A percentile compares a stretch with the other conserved stretches of the same genome.
Evolutionary conservation across 2,113 vertebrate species (phyloP).

Genomic region (Callipepla californica): DNA sequence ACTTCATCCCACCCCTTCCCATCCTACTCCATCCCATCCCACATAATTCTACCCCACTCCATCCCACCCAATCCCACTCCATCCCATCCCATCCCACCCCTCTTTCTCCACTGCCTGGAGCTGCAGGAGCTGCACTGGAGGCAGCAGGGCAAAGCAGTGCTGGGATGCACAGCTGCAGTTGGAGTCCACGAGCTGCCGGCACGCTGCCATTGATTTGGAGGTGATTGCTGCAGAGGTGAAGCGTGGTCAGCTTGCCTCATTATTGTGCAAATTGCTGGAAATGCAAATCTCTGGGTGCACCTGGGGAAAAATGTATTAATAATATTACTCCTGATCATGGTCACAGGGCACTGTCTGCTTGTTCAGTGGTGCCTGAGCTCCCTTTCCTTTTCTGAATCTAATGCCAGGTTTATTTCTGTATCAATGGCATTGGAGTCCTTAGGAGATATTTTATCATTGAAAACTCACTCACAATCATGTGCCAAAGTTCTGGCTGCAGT

Average conservation of each 20-base stretch:
- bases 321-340: background rate
- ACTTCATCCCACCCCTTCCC: no score
- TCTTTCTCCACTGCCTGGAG: background rate
- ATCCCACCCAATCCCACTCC: no score
- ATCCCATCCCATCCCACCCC: no score
- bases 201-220: background rate
- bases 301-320: background rate
- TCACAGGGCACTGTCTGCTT: background rate
- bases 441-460: background rate
- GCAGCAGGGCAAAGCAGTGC: background rate
- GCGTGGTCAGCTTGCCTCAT: background rate
- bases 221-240: background rate
- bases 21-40: no score
- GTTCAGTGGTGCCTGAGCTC: background rate
- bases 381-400: background rate
- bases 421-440: background rate
- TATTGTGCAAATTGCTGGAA: background rate
- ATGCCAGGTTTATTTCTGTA: background rate
- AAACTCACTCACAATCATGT: background rate
- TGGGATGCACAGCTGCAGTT: background rate
- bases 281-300: background rate
- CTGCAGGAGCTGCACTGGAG: background rate
- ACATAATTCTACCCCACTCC: no score
- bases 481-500: background rate
- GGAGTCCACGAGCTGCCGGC: fast-evolving